Conservation (phyloP, 2,888 invertebrate genomes). For the Syritta pipiens region DNA sequence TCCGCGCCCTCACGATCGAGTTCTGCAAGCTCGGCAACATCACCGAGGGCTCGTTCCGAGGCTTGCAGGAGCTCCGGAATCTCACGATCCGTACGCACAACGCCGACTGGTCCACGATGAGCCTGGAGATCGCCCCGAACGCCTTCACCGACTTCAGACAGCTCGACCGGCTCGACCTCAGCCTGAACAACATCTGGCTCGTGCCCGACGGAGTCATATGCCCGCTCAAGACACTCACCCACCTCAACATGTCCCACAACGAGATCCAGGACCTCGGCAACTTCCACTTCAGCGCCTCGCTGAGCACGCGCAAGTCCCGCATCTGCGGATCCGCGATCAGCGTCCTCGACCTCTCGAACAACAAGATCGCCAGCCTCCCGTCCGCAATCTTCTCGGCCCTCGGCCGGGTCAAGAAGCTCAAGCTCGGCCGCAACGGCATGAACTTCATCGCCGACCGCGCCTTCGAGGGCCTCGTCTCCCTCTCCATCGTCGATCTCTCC, state of each 20-base stretch:
- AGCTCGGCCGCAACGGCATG: constrained; percentile 92
- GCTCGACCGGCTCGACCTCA: constrained; percentile 90
- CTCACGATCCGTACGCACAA: constrained; percentile 92
- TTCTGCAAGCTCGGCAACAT: constrained; percentile 93
- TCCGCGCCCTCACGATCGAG: constrained; percentile 89
- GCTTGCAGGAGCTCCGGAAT: constrained; percentile 89
- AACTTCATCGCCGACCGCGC: constrained; percentile 92
- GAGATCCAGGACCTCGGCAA: constrained; percentile 92
- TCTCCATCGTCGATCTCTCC: constrained; percentile 92
- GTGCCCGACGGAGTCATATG: constrained; percentile 93
- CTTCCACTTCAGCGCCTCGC: constrained; percentile 88
- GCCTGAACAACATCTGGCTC: constrained; percentile 93
- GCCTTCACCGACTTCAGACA: constrained; percentile 89
- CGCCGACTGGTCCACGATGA: constrained; percentile 91
- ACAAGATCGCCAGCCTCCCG: constrained; percentile 91
- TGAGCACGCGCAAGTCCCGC: constrained; percentile 78
- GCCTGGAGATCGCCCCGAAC: constrained; percentile 88
- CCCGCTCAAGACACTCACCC: constrained; percentile 88
- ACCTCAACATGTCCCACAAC: constrained; percentile 92
- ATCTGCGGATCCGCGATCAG: constrained; percentile 85
- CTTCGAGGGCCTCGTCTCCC: constrained; percentile 87
- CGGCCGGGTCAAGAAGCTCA: constrained; percentile 87
- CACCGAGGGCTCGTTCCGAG: constrained; percentile 89
- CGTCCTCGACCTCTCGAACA: constrained; percentile 89
- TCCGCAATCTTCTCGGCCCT: constrained; percentile 90